phyloP scores from a whole-genome alignment of 2,113 vertebrate species.

The Chionomys nivalis region DNA sequence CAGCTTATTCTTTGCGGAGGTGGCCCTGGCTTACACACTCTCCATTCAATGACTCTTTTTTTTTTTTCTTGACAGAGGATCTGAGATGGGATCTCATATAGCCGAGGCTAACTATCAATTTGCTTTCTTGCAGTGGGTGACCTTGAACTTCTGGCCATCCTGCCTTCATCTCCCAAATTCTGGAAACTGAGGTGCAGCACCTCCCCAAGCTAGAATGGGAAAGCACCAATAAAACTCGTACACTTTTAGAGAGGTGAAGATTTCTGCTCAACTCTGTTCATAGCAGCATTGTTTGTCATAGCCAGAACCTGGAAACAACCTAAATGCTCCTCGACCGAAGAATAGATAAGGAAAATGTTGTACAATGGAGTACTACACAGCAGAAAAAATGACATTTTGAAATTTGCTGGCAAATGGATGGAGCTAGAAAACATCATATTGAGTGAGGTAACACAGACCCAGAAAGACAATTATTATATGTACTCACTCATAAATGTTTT shows the following conservation, averaged over 20 bases:
- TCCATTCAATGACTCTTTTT: background rate
- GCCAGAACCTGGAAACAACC: no score
- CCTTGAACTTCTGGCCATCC: background rate
- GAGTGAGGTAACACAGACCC: no score
- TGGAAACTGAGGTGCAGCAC: background rate
- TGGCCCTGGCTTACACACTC: background rate
- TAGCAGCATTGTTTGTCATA: no score
- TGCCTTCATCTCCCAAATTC: background rate
- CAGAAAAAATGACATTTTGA: no score
- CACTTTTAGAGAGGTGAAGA: background rate
- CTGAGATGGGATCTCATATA: background rate
- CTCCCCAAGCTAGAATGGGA: no score
- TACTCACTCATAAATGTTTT: no score
- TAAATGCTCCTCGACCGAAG: no score
- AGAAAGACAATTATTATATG: no score
- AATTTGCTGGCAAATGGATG: no score
- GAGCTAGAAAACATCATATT: no score
- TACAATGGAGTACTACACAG: no score
- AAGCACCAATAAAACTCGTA: background rate
- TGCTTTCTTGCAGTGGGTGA: background rate
- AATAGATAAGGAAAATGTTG: no score
- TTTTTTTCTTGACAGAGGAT: background rate
- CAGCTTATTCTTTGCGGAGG: background rate
- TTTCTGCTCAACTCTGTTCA: constrained; percentile 15
- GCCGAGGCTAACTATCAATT: background rate